Evolutionary conservation across 2,113 vertebrate species (phyloP).

Genomic region (Microtus montanus): DNA sequence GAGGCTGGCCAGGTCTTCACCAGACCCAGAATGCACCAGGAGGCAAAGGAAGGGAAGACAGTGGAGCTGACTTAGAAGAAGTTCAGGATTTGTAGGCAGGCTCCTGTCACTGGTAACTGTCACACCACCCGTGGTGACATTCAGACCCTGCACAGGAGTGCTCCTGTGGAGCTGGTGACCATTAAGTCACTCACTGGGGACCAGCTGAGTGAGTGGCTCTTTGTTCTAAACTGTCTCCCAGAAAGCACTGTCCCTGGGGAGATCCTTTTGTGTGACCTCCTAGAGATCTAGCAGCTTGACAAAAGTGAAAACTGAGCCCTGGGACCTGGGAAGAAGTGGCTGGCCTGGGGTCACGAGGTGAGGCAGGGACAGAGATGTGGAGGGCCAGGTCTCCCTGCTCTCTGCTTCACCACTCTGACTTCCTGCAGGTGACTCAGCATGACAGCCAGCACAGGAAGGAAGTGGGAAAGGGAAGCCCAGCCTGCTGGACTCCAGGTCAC

Average conservation of each 20-base stretch:
- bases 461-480: conserved; percentile 79
- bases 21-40: neutral
- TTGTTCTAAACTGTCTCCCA: neutral
- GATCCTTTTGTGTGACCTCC: neutral
- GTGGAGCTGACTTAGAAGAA: neutral
- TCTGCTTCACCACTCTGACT: conserved; percentile 21
- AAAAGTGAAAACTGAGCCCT: conserved; percentile 53
- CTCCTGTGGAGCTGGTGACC: neutral
- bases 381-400: conserved; percentile 42
- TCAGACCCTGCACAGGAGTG: neutral
- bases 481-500: conserved; percentile 73
- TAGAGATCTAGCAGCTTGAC: neutral
- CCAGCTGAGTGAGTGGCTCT: neutral
- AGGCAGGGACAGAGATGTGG: neutral
- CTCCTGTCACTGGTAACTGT: neutral
- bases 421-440: conserved; percentile 76
- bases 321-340: conserved; percentile 55
- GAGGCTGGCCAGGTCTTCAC: neutral
- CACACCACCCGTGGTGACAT: neutral
- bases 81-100: neutral
- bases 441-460: conserved; percentile 71
- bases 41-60: neutral
- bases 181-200: neutral
- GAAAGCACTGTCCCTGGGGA: neutral
- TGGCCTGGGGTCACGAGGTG: conserved; percentile 39